A percentile compares a stretch with the other conserved stretches of the same genome.
Evolutionary conservation across 2,888 invertebrate genomes (phyloP).

Genomic region (Hipparchia sbordonii): DNA sequence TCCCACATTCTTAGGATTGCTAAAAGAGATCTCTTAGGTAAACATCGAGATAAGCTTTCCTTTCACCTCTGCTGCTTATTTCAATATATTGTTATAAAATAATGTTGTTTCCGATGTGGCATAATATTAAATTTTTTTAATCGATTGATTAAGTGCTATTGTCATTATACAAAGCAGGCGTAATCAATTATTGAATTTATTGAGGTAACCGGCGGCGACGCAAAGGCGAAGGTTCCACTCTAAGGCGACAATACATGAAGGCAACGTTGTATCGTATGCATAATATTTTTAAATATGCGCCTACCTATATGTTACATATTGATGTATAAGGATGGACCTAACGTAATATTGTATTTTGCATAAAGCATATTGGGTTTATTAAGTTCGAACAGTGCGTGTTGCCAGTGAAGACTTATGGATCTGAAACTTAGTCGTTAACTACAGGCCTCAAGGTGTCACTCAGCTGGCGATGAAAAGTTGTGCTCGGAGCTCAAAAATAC

Average conservation of each 20-base stretch:
- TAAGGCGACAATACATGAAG: slow-evolving; percentile 38
- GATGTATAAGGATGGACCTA: too few relatives aligned
- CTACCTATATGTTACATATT: too few relatives aligned
- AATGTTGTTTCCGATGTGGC: not conserved
- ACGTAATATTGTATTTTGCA: too few relatives aligned
- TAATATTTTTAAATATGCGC: not conserved
- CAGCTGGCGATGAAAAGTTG: too few relatives aligned
- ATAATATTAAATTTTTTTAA: slow-evolving; percentile 1
- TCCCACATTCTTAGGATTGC: slow-evolving; percentile 3
- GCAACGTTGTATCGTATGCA: not conserved
- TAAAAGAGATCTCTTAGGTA: not conserved
- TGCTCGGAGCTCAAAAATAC: too few relatives aligned
- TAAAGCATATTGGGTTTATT: too few relatives aligned
- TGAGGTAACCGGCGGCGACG: slow-evolving; percentile 39
- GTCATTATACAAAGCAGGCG: slow-evolving; percentile 21
- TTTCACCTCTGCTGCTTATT: not conserved
- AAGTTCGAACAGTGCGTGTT: too few relatives aligned
- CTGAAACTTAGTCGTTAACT: too few relatives aligned
- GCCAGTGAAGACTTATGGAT: too few relatives aligned
- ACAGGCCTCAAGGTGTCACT: too few relatives aligned
- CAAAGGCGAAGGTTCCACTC: slow-evolving; percentile 54
- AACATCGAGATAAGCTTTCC: not conserved
- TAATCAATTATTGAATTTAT: slow-evolving; percentile 34
- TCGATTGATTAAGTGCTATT: slow-evolving; percentile 9
- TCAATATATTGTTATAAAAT: not conserved